Conservation (phyloP, 1,140 invertebrate genomes). For the Argopecten irradians region DNA sequence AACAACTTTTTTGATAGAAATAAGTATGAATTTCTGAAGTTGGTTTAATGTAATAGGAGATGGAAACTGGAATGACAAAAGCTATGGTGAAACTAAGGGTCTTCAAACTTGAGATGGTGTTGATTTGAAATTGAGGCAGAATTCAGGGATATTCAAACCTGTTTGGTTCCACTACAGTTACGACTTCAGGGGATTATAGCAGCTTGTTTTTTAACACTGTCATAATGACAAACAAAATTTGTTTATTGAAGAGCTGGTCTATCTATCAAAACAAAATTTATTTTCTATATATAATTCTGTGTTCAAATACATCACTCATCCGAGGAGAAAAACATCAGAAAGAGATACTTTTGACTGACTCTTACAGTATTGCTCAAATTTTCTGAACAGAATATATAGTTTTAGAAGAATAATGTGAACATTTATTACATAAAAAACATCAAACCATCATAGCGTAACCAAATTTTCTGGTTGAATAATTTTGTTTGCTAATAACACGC, state of each 20-base stretch:
- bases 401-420: not conserved
- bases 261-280: not conserved
- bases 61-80: too few relatives aligned
- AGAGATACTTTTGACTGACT: not conserved
- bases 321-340: not conserved
- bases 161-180: too few relatives aligned
- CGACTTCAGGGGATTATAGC: too few relatives aligned
- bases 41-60: not conserved
- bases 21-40: not conserved
- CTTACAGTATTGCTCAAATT: not conserved
- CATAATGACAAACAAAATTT: not conserved
- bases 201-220: not conserved
- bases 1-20: not conserved
- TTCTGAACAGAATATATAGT: not conserved
- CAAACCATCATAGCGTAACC: not conserved
- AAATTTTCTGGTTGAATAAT: not conserved
- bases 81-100: too few relatives aligned
- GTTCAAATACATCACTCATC: not conserved
- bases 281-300: too few relatives aligned
- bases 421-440: not conserved
- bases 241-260: slow-evolving; percentile 27
- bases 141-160: too few relatives aligned
- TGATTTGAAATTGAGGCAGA: too few relatives aligned
- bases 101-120: too few relatives aligned
- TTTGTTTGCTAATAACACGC: not conserved